A percentile compares a stretch with the other conserved stretches of the same genome.
These are phyloP conservation scores for Gymnodraco acuticeps DNA, from an alignment of 2,797 vertebrate genomes.

Conservation along the genomic window DNA sequence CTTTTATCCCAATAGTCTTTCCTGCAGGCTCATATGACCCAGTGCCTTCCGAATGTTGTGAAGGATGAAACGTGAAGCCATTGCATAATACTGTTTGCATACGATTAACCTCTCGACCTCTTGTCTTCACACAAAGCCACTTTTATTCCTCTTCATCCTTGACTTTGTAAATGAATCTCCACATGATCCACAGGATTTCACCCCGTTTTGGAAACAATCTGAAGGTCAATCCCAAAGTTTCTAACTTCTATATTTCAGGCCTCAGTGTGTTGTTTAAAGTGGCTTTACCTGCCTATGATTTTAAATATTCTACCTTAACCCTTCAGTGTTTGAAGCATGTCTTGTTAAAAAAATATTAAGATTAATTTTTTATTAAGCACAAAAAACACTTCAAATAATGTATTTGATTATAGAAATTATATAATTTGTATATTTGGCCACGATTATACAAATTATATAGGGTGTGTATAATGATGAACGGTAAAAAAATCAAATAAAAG, in stretches of 20 bases:
- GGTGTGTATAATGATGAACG: no score
- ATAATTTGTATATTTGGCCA: no score
- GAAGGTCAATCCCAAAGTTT: not conserved
- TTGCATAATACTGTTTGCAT: conserved; percentile 37
- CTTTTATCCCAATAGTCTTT: not conserved
- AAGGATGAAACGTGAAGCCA: conserved; percentile 22
- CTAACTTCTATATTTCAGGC: no score
- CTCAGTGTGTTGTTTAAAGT: conserved; percentile 2
- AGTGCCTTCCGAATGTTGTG: conserved; percentile 10
- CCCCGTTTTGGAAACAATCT: not conserved
- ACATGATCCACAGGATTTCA: conserved; percentile 2
- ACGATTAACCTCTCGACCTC: conserved; percentile 25
- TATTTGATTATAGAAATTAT: no score
- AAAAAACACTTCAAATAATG: not conserved
- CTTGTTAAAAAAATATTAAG: not conserved
- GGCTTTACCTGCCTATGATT: not conserved
- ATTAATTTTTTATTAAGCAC: not conserved
- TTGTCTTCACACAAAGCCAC: conserved; percentile 14
- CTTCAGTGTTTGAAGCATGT: not conserved
- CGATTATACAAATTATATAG: no score
- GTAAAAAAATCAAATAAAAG: no score
- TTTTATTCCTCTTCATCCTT: conserved; percentile 22
- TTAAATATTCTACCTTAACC: no score
- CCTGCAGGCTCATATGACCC: not conserved
- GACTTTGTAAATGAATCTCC: conserved; percentile 28